Percentiles rank a stretch among this genome's conserved stretches.
phyloP scores from a whole-genome alignment of 2,888 invertebrate genomes.

The Choristoneura rosaceana region DNA sequence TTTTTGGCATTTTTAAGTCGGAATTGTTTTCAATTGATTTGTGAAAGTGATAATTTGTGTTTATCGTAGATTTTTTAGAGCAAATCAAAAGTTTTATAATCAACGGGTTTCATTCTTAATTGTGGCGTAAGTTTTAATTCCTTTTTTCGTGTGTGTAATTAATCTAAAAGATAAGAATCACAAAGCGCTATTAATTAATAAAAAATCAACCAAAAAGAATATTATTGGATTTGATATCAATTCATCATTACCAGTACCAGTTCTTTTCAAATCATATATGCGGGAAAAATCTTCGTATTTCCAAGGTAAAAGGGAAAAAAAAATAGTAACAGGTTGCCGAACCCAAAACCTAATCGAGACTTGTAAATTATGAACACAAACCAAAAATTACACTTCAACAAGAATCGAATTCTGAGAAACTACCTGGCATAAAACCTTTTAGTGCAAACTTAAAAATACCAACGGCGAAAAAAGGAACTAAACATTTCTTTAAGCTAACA shows the following conservation, averaged over 20 bases:
- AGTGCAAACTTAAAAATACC: constrained; percentile 20
- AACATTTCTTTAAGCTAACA: background rate
- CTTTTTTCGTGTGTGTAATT: too few relatives aligned
- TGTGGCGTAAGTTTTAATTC: too few relatives aligned
- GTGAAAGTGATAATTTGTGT: background rate
- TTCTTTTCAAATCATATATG: background rate
- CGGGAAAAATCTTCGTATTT: background rate
- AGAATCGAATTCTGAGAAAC: constrained; percentile 29
- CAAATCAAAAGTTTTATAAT: too few relatives aligned
- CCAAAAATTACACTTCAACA: constrained; percentile 27
- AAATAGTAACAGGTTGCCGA: constrained; percentile 10
- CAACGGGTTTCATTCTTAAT: too few relatives aligned
- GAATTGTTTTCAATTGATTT: background rate
- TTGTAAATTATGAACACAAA: constrained; percentile 25
- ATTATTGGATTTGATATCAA: too few relatives aligned
- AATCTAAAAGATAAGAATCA: too few relatives aligned
- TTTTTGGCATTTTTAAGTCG: background rate
- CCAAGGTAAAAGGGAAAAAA: background rate
- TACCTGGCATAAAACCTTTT: constrained; percentile 37
- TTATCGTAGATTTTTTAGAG: too few relatives aligned
- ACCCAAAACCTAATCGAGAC: constrained; percentile 20
- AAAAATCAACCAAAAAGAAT: too few relatives aligned
- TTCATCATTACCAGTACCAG: too few relatives aligned
- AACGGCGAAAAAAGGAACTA: constrained; percentile 6
- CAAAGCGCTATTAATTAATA: too few relatives aligned